Conservation (phyloP, 2,113 vertebrate genomes). For the Rhipidura dahli region DNA sequence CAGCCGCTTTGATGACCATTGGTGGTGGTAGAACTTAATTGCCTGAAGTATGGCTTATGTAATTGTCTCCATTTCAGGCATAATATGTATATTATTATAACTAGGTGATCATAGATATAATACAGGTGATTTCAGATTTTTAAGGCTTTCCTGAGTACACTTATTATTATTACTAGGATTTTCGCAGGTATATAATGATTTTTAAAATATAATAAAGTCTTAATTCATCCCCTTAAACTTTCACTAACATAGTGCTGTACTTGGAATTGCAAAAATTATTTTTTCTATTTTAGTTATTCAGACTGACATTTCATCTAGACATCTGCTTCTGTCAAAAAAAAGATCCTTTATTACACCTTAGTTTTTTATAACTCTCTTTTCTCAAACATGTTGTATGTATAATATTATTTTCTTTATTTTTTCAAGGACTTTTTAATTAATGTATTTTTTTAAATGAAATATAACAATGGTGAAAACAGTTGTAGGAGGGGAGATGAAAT, state of each 20-base stretch:
- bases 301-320: background rate
- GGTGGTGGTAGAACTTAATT: background rate
- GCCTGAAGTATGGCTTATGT: background rate
- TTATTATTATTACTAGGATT: background rate
- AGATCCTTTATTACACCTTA: background rate
- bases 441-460: background rate
- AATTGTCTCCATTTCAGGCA: background rate
- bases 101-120: background rate
- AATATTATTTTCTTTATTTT: background rate
- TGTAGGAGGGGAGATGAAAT: background rate
- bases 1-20: background rate
- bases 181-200: background rate
- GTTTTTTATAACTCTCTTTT: background rate
- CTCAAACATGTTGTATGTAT: background rate
- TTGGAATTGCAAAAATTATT: background rate
- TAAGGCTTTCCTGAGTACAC: background rate
- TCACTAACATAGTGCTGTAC: background rate
- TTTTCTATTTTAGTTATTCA: background rate
- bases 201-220: background rate
- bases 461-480: background rate
- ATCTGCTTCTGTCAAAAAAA: background rate
- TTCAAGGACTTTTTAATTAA: background rate
- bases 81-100: background rate
- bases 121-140: background rate
- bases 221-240: background rate